phyloP scores from a whole-genome alignment of 2,888 invertebrate species.

The Vesta saturnalis region DNA sequence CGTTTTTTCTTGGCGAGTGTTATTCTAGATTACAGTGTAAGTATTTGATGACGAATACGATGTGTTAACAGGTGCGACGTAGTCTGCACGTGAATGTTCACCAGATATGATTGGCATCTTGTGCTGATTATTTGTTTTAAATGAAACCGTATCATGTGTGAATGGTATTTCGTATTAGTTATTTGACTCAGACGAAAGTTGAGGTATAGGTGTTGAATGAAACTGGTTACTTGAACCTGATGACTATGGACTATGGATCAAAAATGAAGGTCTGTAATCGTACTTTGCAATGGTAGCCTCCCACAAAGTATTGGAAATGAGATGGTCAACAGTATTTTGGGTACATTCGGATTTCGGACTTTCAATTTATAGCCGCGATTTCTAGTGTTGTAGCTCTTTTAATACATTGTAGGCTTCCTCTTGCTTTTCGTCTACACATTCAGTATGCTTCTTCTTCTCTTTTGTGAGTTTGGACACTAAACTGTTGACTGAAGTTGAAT shows the following conservation, averaged over 20 bases:
- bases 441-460: too few species aligned
- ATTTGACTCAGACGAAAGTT: slow-evolving; percentile 5
- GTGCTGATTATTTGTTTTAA: background rate
- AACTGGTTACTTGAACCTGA: slow-evolving; percentile 8
- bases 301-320: slow-evolving; percentile 1
- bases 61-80: slow-evolving; percentile 3
- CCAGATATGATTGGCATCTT: background rate
- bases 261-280: background rate
- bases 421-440: too few species aligned
- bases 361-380: background rate
- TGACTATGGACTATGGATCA: background rate
- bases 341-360: background rate
- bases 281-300: background rate
- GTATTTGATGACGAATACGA: background rate
- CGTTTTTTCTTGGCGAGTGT: too few species aligned
- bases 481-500: background rate
- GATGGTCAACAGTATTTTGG: background rate
- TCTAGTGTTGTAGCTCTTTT: background rate
- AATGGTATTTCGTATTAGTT: background rate
- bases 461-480: slow-evolving; percentile 2
- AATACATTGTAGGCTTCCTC: too few species aligned
- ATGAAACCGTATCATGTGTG: background rate
- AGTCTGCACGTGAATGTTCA: slow-evolving; percentile 10
- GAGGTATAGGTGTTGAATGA: background rate
- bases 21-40: background rate